Conservation (phyloP, 2,113 vertebrate genomes). For the Otus sunia region DNA sequence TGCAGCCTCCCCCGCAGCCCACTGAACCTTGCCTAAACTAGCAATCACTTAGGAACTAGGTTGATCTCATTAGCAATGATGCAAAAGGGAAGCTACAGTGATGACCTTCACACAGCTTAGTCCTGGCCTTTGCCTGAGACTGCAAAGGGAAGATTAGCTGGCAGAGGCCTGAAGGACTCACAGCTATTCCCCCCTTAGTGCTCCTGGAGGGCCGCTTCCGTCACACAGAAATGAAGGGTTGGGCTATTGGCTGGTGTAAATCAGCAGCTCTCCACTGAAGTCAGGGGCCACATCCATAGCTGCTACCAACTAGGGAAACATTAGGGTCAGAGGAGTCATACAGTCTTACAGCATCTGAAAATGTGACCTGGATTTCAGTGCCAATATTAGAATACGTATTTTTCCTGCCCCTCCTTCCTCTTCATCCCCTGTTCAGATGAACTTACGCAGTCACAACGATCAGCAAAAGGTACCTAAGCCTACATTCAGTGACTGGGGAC, state of each 20-base stretch:
- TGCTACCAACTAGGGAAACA: neutral
- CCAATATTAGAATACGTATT: neutral
- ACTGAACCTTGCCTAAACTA: neutral
- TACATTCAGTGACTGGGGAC: neutral
- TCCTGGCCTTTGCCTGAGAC: neutral
- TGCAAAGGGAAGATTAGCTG: neutral
- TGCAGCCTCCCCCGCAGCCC: neutral
- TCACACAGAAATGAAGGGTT: rapidly evolving
- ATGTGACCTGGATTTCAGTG: neutral
- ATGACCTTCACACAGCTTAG: neutral
- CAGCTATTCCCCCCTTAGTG: neutral
- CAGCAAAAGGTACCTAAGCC: neutral
- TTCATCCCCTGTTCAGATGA: neutral
- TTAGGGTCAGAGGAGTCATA: neutral
- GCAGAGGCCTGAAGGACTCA: neutral
- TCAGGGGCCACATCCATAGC: neutral
- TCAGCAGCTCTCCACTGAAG: neutral
- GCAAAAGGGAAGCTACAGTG: neutral
- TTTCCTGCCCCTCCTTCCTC: neutral
- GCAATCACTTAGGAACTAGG: neutral
- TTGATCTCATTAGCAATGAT: neutral
- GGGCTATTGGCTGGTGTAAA: neutral
- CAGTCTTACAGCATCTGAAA: rapidly evolving
- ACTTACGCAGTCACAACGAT: rapidly evolving
- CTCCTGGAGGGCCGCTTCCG: neutral